Percentiles rank a stretch among this genome's conserved stretches.
phyloP scores from a whole-genome alignment of 2,113 vertebrate genomes.

The Gasterosteus aculeatus region DNA sequence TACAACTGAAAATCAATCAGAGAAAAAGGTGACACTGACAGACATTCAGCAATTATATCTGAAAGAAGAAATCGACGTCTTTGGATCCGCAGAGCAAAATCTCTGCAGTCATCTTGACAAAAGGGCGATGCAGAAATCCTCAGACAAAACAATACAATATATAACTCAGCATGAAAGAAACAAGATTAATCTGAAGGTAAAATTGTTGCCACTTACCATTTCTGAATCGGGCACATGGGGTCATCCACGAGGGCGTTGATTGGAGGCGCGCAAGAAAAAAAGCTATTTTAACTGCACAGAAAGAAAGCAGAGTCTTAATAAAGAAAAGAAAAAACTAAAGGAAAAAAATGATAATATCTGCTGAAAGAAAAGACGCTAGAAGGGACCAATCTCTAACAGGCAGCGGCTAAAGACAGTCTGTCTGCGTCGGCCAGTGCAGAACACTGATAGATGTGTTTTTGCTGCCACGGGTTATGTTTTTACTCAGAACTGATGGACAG shows the following conservation, averaged over 20 bases:
- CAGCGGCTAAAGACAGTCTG: slow-evolving; percentile 34
- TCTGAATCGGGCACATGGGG: slow-evolving; percentile 60
- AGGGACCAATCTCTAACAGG: slow-evolving; percentile 28
- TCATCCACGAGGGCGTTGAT: slow-evolving; percentile 64
- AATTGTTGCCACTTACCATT: slow-evolving; percentile 76
- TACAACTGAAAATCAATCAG: slow-evolving; percentile 51
- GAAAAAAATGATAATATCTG: neutral
- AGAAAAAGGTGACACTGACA: slow-evolving; percentile 30
- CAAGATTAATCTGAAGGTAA: slow-evolving; percentile 13
- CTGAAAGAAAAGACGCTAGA: slow-evolving; percentile 34
- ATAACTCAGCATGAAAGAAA: neutral
- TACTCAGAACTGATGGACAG: slow-evolving; percentile 80
- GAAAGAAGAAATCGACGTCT: neutral
- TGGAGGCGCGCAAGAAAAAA: slow-evolving; percentile 47
- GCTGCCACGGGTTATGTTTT: slow-evolving; percentile 80
- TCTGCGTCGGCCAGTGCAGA: slow-evolving; percentile 68
- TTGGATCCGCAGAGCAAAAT: neutral
- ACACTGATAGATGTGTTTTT: slow-evolving; percentile 78
- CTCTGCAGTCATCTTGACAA: neutral
- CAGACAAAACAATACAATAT: neutral
- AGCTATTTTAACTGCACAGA: slow-evolving; percentile 53
- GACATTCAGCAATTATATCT: neutral
- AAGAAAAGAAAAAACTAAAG: slow-evolving; percentile 24
- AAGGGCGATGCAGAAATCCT: neutral
- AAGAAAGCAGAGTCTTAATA: slow-evolving; percentile 36